phyloP scores from a whole-genome alignment of 2,888 invertebrate genomes.

The Drosophila putrida region DNA sequence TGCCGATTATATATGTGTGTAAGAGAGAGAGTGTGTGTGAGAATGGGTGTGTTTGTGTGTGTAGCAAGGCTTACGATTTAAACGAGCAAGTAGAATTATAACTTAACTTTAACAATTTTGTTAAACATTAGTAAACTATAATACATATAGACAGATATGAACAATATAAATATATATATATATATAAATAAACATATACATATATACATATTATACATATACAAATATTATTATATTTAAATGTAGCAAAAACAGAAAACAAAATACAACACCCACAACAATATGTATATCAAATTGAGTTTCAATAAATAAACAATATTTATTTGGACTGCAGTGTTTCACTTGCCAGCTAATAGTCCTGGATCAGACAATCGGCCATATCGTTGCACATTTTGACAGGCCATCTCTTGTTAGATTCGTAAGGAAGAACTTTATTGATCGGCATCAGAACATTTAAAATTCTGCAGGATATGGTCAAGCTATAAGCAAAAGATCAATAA shows the following conservation, averaged over 20 bases:
- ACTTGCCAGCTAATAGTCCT: no score
- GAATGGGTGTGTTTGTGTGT: slow-evolving; percentile 16
- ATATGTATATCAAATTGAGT: slow-evolving; percentile 78
- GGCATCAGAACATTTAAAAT: no score
- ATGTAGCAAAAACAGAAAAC: slow-evolving; percentile 59
- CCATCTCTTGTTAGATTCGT: no score
- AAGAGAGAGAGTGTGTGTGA: slow-evolving; percentile 7
- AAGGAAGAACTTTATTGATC: no score
- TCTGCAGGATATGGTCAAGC: no score
- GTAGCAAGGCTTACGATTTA: slow-evolving; percentile 48
- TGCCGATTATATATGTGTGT: slow-evolving; percentile 42
- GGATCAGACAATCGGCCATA: no score
- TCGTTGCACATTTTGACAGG: no score
- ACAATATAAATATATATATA: slow-evolving; percentile 52
- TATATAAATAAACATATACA: slow-evolving; percentile 44
- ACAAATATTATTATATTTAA: slow-evolving; percentile 59
- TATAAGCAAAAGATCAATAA: no score
- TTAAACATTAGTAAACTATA: slow-evolving; percentile 53
- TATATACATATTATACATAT: slow-evolving; percentile 39
- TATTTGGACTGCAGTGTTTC: slow-evolving; percentile 52
- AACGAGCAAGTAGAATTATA: slow-evolving; percentile 14
- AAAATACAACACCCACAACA: slow-evolving; percentile 45
- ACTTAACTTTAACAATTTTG: slow-evolving; percentile 46
- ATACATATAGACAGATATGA: slow-evolving; percentile 49
- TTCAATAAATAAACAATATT: slow-evolving; percentile 76